These are phyloP conservation scores for Schizaphis graminum DNA, from an alignment of 2,888 invertebrate genomes.

Conservation along the genomic window DNA sequence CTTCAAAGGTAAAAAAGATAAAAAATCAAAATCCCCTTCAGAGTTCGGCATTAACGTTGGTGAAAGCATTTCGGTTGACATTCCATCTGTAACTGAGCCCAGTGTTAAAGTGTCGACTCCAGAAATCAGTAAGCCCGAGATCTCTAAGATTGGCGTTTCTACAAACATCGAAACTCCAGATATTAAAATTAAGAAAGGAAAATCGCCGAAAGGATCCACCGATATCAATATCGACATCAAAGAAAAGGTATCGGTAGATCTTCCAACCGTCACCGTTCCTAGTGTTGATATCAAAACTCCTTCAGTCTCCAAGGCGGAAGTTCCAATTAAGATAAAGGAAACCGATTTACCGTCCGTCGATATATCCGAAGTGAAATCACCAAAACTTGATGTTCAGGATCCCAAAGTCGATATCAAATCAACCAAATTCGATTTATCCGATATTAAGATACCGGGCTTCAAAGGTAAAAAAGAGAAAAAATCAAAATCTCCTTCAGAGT, in stretches of 20 bases:
- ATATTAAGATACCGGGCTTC: neutral
- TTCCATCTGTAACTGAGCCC: too few relatives aligned
- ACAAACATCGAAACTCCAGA: neutral
- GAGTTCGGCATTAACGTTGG: too few relatives aligned
- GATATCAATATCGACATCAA: neutral
- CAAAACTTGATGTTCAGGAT: neutral
- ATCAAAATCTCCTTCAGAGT: neutral
- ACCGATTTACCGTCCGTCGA: neutral
- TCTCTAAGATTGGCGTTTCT: too few relatives aligned
- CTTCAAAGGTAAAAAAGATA: too few relatives aligned
- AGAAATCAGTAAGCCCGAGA: too few relatives aligned
- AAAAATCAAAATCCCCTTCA: too few relatives aligned
- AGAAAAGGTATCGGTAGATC: neutral
- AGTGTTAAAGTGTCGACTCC: too few relatives aligned
- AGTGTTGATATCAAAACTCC: neutral
- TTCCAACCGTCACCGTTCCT: too few relatives aligned
- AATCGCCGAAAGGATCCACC: neutral
- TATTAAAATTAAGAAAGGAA: neutral
- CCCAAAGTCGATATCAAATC: neutral
- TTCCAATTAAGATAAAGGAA: neutral
- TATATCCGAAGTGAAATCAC: neutral
- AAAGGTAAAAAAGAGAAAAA: neutral
- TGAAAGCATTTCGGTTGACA: too few relatives aligned
- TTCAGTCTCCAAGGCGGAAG: neutral
- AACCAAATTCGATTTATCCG: neutral